Evolutionary conservation across 2,113 vertebrate genomes (phyloP).

Genomic region (Anseranas semipalmata): DNA sequence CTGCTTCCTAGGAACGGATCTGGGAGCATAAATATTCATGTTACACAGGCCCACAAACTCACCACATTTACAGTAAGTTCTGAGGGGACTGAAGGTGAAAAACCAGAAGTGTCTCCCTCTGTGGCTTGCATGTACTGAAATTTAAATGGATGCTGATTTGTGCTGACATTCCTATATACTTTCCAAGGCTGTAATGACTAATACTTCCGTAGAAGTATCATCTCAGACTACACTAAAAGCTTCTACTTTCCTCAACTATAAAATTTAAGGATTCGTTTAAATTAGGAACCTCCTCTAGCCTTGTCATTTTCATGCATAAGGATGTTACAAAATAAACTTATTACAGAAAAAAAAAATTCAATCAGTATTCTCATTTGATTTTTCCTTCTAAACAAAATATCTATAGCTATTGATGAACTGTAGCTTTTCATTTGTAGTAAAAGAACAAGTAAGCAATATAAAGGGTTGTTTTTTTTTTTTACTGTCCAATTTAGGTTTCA

Average conservation of each 20-base stretch:
- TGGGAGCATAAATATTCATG: background rate
- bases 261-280: background rate
- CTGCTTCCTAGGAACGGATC: background rate
- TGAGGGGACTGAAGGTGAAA: background rate
- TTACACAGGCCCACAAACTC: background rate
- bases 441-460: background rate
- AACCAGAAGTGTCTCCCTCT: background rate
- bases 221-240: background rate
- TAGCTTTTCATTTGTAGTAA: background rate
- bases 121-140: background rate
- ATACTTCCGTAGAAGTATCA: background rate
- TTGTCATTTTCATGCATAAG: background rate
- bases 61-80: background rate
- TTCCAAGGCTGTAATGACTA: background rate
- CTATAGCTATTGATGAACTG: background rate
- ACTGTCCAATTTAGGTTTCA: background rate
- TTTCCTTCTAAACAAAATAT: background rate
- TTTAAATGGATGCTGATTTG: conserved; percentile 18
- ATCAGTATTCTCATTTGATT: background rate
- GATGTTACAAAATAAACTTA: background rate
- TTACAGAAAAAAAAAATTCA: background rate
- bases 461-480: background rate
- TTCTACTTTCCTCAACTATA: background rate
- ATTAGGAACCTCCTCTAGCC: background rate
- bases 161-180: conserved; percentile 8